These are phyloP conservation scores for Ethmia dodecea DNA, from an alignment of 2,888 invertebrate species.

Conservation along the genomic window DNA sequence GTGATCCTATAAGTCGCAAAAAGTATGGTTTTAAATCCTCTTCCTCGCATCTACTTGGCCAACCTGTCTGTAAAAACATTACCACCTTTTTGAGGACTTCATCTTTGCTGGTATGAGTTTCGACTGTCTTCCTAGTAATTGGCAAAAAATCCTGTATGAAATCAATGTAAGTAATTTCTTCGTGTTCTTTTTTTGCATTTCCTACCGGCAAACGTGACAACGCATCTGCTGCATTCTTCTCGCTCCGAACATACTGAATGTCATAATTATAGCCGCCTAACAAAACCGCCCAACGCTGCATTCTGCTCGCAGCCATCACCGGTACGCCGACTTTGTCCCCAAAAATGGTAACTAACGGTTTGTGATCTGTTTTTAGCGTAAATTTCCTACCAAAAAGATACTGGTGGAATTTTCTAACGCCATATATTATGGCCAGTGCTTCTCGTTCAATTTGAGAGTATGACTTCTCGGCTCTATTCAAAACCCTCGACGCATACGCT, in stretches of 20 bases:
- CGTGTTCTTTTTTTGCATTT: neutral
- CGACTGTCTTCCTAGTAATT: neutral
- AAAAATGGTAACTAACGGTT: slow-evolving; percentile 16
- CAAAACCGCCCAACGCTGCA: slow-evolving; percentile 10
- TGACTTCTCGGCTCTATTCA: slow-evolving; percentile 5
- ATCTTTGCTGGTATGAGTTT: neutral
- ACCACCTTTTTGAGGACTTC: neutral
- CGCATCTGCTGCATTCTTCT: slow-evolving; percentile 5
- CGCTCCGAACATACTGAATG: slow-evolving; percentile 2
- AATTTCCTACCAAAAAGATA: too few relatives aligned
- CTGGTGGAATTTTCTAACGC: slow-evolving; percentile 13
- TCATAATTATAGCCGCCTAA: slow-evolving; percentile 7
- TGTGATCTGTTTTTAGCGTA: slow-evolving; percentile 13
- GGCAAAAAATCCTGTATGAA: slow-evolving; percentile 9
- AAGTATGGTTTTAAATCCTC: too few relatives aligned
- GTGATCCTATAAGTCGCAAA: too few relatives aligned
- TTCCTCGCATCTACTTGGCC: too few relatives aligned
- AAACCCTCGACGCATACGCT: slow-evolving; percentile 9
- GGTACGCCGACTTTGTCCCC: slow-evolving; percentile 16
- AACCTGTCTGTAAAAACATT: too few relatives aligned
- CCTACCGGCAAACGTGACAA: slow-evolving; percentile 7
- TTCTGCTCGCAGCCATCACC: too few relatives aligned
- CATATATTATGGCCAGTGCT: slow-evolving; percentile 14
- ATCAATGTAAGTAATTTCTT: slow-evolving; percentile 5
- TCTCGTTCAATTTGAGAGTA: slow-evolving; percentile 14